Conservation (phyloP, 2,113 vertebrate species). For the Amphiprion percula region DNA sequence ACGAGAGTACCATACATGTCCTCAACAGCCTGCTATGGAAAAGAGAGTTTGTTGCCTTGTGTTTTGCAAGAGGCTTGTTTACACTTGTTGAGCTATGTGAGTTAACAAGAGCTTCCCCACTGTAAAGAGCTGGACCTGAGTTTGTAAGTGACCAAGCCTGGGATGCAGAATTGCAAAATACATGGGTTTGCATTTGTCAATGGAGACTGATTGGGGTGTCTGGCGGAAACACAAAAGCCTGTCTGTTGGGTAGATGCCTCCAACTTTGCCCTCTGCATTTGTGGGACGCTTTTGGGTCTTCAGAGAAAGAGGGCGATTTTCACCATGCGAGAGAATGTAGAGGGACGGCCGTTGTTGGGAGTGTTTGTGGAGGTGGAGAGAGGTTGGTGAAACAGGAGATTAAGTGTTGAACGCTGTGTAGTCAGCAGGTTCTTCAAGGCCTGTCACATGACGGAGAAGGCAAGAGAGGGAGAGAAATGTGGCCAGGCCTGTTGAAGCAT, state of each 20-base stretch:
- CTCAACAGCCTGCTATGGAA: neutral
- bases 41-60: neutral
- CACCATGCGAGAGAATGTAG: constrained; percentile 27
- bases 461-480: constrained; percentile 30
- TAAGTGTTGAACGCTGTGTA: constrained; percentile 49
- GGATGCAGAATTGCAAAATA: constrained; percentile 3
- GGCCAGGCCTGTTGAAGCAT: constrained; percentile 13
- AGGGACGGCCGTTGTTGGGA: neutral
- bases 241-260: constrained; percentile 23
- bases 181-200: neutral
- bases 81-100: constrained; percentile 46
- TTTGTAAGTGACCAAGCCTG: neutral
- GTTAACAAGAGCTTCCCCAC: neutral
- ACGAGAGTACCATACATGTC: neutral
- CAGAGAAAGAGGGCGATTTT: neutral
- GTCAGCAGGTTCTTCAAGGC: constrained; percentile 74
- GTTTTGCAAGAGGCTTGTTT: constrained; percentile 32
- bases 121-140: neutral
- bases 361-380: constrained; percentile 18
- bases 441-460: constrained; percentile 64
- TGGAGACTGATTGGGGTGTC: neutral
- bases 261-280: neutral
- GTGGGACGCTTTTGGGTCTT: constrained; percentile 5
- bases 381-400: constrained; percentile 58
- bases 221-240: constrained; percentile 5